Evolutionary conservation across 1,140 invertebrate genomes (phyloP).

Genomic region (Drosophila pallidifrons): DNA sequence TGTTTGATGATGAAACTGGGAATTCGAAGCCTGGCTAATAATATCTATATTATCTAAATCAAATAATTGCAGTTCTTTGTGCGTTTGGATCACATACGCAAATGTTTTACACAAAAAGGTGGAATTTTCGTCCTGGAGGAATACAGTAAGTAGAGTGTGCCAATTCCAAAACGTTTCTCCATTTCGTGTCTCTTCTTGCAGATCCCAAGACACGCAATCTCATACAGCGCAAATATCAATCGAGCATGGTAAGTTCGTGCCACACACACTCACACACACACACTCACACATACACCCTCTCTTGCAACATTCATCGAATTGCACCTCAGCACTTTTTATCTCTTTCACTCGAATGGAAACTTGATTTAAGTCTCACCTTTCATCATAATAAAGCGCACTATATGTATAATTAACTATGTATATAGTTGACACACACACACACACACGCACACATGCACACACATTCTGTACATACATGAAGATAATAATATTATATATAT

Average conservation of each 20-base stretch:
- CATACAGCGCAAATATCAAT: conserved; percentile 98
- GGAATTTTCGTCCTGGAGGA: conserved; percentile 99
- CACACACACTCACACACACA: neutral
- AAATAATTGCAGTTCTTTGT: conserved; percentile 98
- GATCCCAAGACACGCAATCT: conserved; percentile 99
- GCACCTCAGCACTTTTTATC: conserved; percentile 17
- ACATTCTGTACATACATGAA: conserved; percentile 9
- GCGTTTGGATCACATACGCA: conserved; percentile 98
- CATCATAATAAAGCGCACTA: neutral
- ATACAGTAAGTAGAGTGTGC: conserved; percentile 92
- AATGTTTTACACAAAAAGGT: conserved; percentile 99
- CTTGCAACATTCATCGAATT: conserved; percentile 3
- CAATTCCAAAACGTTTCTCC: neutral
- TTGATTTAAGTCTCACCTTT: conserved; percentile 10
- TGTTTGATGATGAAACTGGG: neutral
- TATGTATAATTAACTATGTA: conserved; percentile 7
- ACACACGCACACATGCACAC: neutral
- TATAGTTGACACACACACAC: neutral
- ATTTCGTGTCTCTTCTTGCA: conserved; percentile 85
- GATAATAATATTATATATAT: neutral
- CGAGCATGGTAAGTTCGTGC: conserved; percentile 95
- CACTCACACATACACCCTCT: neutral
- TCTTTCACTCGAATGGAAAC: neutral
- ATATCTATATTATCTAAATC: neutral
- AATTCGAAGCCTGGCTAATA: conserved; percentile 1